Conservation (phyloP, 2,888 invertebrate genomes). For the Drosophila greeni region DNA sequence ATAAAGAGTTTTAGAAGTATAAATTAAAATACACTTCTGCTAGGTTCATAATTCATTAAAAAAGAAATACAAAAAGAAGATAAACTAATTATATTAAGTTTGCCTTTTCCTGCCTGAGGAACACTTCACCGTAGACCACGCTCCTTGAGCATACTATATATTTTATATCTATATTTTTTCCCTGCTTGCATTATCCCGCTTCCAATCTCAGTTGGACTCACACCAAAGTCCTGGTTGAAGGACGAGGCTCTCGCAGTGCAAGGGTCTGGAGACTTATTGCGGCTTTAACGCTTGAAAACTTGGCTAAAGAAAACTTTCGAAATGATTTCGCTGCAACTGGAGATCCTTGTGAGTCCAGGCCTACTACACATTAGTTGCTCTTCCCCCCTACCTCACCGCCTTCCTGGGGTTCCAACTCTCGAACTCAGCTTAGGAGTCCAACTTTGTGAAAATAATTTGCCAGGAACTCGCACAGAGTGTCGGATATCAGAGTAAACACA, state of each 20-base stretch:
- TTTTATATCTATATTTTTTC: slow-evolving; percentile 1
- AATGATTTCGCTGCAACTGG: slow-evolving; percentile 31
- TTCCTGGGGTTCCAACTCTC: slow-evolving; percentile 5
- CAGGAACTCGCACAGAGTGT: slow-evolving; percentile 32
- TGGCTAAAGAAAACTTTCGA: slow-evolving; percentile 30
- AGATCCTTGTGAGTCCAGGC: slow-evolving; percentile 25
- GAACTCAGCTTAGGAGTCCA: slow-evolving; percentile 36
- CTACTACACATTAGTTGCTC: slow-evolving; percentile 30
- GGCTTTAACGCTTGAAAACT: slow-evolving; percentile 59
- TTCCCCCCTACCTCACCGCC: background rate
- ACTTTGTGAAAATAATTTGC: slow-evolving; percentile 38
- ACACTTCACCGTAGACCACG: background rate
- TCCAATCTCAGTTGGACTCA: slow-evolving; percentile 22
- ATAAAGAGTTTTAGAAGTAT: background rate
- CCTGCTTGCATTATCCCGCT: slow-evolving; percentile 1
- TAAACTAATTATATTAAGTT: background rate
- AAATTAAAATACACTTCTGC: background rate
- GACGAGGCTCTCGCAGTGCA: slow-evolving; percentile 11
- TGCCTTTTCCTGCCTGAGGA: background rate
- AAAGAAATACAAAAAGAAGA: background rate
- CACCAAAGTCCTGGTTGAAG: slow-evolving; percentile 14
- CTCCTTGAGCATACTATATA: background rate
- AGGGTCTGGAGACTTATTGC: slow-evolving; percentile 41
- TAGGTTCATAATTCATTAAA: background rate
- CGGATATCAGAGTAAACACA: slow-evolving; percentile 34